Evolutionary conservation across 2,888 invertebrate species (phyloP), one percentile per base, ranked within the genome.

Genomic region (Idaea biselata): DNA sequence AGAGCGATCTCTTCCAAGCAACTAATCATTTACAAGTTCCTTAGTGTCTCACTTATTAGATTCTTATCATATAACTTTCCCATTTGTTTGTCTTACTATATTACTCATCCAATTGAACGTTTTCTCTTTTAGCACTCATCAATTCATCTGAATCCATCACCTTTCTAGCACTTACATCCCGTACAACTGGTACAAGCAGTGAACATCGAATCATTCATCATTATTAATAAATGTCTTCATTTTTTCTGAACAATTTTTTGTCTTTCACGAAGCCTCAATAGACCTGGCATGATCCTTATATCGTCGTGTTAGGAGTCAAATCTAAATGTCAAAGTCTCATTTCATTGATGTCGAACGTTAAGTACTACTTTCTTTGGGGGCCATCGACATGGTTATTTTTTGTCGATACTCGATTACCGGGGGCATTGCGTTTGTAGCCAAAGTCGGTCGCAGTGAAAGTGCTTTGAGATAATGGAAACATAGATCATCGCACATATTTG

Each of bases 331-430:
- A 60, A 59, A 33, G 18, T 57, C 66, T 62, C 61, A 62, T 71
- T 73, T 68, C 62, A 66, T 68, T 73, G 63, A 70, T 65, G 66
- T 71, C 63, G 66, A 70, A 76, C 44, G 6, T 14, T 1, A 44
- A 76, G 76, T 74, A 82, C 82, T 74, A 82, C 82, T 84, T 82
- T 83, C 81, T 75, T 81, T 77, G 69, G 74, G 68, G 83, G 82
- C 81, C 83, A 82, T 76, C 77, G 84, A 79, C 85, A 80, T 75
- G 80, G 77, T 77, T 80, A 74, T 76, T 73, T 55, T 58, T 55
- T 57, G 53, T 32, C 25, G 33, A 58, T 60, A 18, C 58, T 57
- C 25, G 58, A 33, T 56, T 25, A 55, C 61, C 54, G 56, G 59
- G 62, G 61, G 62, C 64, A 60, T 59, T 65, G 57, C 33, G 58